phyloP scores from a whole-genome alignment of 2,888 invertebrate genomes.

The Tipula vernalis region DNA sequence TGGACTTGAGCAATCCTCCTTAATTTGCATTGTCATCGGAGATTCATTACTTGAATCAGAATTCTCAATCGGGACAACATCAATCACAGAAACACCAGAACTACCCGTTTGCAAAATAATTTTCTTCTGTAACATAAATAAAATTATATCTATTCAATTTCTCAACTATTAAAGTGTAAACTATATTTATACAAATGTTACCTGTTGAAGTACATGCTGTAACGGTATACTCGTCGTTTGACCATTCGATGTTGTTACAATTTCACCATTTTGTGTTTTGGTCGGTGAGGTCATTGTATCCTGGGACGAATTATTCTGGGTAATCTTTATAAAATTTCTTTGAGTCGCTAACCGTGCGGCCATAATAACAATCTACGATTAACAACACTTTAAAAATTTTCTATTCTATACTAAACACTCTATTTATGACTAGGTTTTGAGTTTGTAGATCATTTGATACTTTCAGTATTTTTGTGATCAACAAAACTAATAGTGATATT shows the following conservation, averaged over 20 bases:
- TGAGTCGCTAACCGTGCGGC: conserved; percentile 33
- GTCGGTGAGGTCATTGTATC: conserved; percentile 7
- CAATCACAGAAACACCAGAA: conserved; percentile 27
- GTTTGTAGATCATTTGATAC: background rate
- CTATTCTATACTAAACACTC: background rate
- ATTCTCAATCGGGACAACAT: conserved; percentile 32
- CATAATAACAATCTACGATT: conserved; percentile 23
- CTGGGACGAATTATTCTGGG: conserved; percentile 14
- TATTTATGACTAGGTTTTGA: background rate
- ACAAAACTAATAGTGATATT: background rate
- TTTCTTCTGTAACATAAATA: conserved; percentile 24
- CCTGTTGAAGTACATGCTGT: conserved; percentile 8
- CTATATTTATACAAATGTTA: background rate
- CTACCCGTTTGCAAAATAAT: conserved; percentile 22
- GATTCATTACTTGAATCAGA: conserved; percentile 30
- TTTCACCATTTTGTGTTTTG: conserved; percentile 10
- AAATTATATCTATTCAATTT: background rate
- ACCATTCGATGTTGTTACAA: conserved; percentile 10
- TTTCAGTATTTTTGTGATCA: background rate
- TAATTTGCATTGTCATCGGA: conserved; percentile 15
- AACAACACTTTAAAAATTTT: background rate
- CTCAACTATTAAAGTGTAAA: too few species aligned
- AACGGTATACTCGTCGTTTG: background rate
- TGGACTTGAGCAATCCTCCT: conserved; percentile 16
- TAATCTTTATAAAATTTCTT: conserved; percentile 31